Percentiles rank a stretch among this genome's conserved stretches.
Evolutionary conservation across 2,797 vertebrate species (phyloP).

Genomic region (Coendou prehensilis): DNA sequence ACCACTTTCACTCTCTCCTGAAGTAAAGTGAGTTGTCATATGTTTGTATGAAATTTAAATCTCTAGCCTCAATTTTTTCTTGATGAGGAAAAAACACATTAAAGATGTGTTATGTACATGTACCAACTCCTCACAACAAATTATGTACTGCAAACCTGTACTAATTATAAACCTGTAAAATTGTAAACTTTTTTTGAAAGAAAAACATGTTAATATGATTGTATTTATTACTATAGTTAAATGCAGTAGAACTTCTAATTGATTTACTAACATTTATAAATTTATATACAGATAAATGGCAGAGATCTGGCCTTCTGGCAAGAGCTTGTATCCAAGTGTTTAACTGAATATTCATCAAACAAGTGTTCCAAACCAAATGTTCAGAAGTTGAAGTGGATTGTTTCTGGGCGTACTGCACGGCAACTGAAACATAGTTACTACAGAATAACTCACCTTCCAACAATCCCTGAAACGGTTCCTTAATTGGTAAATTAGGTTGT

Average conservation of each 20-base stretch:
- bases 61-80: neutral
- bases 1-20: neutral
- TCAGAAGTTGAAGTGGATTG: conserved; percentile 97
- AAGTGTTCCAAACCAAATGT: conserved; percentile 94
- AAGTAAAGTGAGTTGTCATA: conserved; percentile 49
- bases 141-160: neutral
- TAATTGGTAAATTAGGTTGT: conserved; percentile 86
- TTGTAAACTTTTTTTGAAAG: neutral
- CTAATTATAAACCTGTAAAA: neutral
- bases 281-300: conserved; percentile 91
- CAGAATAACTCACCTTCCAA: conserved; percentile 97
- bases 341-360: conserved; percentile 95
- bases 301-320: conserved; percentile 94
- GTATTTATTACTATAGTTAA: conserved; percentile 8
- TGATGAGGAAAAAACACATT: neutral
- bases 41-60: conserved; percentile 54
- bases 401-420: conserved; percentile 96
- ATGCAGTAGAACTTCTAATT: neutral
- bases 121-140: neutral
- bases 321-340: conserved; percentile 95
- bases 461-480: conserved; percentile 94
- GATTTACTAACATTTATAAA: neutral
- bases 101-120: neutral
- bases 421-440: conserved; percentile 98
- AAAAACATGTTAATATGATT: neutral